Conservation (phyloP, 2,888 invertebrate genomes). For the Bibio marci region DNA sequence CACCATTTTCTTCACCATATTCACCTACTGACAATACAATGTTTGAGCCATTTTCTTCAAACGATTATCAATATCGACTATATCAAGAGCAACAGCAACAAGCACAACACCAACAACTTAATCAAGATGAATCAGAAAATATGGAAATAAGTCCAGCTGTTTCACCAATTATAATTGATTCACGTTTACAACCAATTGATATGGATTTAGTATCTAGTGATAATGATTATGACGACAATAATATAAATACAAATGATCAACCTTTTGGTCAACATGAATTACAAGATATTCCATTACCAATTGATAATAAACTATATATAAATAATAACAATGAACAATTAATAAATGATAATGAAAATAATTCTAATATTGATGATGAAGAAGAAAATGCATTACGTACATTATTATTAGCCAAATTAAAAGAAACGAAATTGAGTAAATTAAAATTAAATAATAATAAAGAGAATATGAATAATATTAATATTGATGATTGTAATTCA, state of each 20-base stretch:
- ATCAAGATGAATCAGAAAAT: slow-evolving; percentile 7
- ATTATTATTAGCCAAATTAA: slow-evolving; percentile 19
- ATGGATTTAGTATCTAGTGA: slow-evolving; percentile 27
- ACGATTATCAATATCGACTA: neutral
- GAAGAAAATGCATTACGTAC: slow-evolving; percentile 23
- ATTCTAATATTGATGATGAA: slow-evolving; percentile 13
- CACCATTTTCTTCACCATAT: slow-evolving; percentile 19
- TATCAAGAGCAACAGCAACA: neutral
- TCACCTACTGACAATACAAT: slow-evolving; percentile 22
- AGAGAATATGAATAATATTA: too few relatives aligned
- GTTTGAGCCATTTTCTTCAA: neutral
- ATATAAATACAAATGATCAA: neutral
- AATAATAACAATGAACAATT: too few relatives aligned
- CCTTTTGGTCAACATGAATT: neutral
- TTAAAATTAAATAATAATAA: slow-evolving; percentile 1
- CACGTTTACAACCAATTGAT: slow-evolving; percentile 19
- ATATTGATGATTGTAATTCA: too few relatives aligned
- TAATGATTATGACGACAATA: too few relatives aligned
- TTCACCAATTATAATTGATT: slow-evolving; percentile 16
- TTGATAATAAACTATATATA: too few relatives aligned
- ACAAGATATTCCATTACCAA: too few relatives aligned
- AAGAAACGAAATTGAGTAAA: slow-evolving; percentile 10
- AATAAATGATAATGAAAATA: neutral
- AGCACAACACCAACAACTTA: neutral
- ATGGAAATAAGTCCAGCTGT: slow-evolving; percentile 26